Base-by-base conservation (phyloP, 2,797 vertebrate genomes). In the Sebastolobus alascanus region DNA sequence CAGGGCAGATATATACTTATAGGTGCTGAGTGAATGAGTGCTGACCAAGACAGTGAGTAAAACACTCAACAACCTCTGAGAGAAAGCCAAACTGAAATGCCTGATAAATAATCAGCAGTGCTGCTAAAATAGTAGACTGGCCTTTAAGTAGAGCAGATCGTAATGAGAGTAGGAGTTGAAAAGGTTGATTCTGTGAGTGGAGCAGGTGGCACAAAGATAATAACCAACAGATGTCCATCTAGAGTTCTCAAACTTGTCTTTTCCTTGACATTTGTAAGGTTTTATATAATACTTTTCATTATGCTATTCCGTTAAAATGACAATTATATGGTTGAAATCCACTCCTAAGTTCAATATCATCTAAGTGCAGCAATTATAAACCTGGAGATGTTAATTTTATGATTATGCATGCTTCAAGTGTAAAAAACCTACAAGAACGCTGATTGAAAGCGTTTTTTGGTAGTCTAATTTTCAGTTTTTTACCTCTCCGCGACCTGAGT, bases 181-280 rank as follows among this genome's bases (percentile, higher is more conserved):
- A 81, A 74, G 55, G 50, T 73, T 50, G 64, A 80, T 27, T 68
- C 38, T 56, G 63, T 68, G 38, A 68, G 50, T 60, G 46, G 61
- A 59, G 55, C 76, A 56, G 27, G 29, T 8, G 43, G 59, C 20
- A 14, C 29, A 52, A 40, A 63, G 55, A 65, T 80, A 65, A 38
- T 40, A 29, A 54, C n/a, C 8, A 54, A 64, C 2, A 55, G 55
- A 14, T 70, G 18, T 60, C 35, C n/a, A 46, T 71, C 33, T 72
- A 70, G 60, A 65, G 12, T 29, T 75, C 18, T 59, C 29, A 6
- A 27, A 10, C 2, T 52, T 55, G 22, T 52, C 27, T 67, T 43
- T 55, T 55, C n/a, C 10, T 75, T 77, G 59, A 75, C 37, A 68
- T 77, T 77, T 82, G 52, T n/a, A 60, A 83, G n/a, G 25, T 25